These are phyloP conservation scores for Auanema freiburgensis DNA, from an alignment of 2,888 invertebrate species.

Conservation along the genomic window DNA sequence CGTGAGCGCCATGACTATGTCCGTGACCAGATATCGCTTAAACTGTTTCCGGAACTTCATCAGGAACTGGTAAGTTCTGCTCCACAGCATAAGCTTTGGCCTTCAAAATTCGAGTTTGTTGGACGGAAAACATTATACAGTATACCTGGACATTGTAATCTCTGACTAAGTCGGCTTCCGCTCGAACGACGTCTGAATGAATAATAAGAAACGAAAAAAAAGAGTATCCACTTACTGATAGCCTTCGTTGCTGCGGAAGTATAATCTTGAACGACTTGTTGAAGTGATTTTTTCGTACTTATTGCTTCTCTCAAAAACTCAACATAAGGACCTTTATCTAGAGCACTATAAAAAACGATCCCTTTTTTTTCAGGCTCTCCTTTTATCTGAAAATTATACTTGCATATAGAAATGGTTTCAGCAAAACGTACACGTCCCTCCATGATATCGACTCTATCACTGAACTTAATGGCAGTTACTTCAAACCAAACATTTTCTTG, in stretches of 20 bases:
- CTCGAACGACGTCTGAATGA: constrained; percentile 27
- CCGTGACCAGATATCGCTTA: constrained; percentile 32
- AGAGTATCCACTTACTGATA: constrained; percentile 21
- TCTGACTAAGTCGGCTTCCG: constrained; percentile 40
- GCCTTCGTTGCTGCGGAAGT: constrained; percentile 27
- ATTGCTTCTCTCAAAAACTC: constrained; percentile 42
- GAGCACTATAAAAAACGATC: constrained; percentile 35
- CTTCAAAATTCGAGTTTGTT: no score
- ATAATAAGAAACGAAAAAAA: background rate
- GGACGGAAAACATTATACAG: no score
- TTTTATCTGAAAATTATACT: constrained; percentile 28
- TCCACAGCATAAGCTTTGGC: constrained; percentile 17
- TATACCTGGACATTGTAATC: constrained; percentile 42
- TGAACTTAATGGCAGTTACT: constrained; percentile 44
- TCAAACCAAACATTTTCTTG: constrained; percentile 19
- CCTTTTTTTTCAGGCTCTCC: constrained; percentile 25
- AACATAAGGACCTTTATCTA: constrained; percentile 36
- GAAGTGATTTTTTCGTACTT: constrained; percentile 36
- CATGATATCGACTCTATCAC: constrained; percentile 47
- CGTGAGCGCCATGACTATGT: constrained; percentile 46
- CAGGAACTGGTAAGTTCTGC: constrained; percentile 32
- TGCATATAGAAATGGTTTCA: no score
- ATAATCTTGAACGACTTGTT: constrained; percentile 36
- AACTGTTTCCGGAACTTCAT: constrained; percentile 27
- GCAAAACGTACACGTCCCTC: constrained; percentile 34